Evolutionary conservation across 2,797 vertebrate species (phyloP), one percentile per base, ranked within the genome.

Genomic region (Pseudomugil tenellus): DNA sequence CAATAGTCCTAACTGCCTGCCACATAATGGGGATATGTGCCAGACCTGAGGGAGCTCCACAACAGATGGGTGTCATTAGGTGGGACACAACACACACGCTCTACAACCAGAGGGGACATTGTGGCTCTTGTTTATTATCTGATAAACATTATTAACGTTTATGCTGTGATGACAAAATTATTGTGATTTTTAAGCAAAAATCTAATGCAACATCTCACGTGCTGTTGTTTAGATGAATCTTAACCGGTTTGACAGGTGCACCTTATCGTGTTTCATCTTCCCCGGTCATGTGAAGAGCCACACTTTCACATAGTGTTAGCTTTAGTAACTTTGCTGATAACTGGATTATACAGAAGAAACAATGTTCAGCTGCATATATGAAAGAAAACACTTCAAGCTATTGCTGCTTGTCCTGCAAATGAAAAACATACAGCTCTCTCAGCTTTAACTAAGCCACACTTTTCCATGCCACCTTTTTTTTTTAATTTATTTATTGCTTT

Each of bases 41-140:
- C 23, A 48, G 82, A 80, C 77, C 84, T 29, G 2, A 37, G 84
- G 67, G 72, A 83, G 74, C 72, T 72, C 72, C 60, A 58, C 43
- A 46, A 46, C 86, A 88, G 80, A 89, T 88, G 86, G 76, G 67
- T 66, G 78, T 87, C 79, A 71, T 89, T 86, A 87, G 70, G 65
- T 60, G 26, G 73, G 73, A 57, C 59, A 8, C 58, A 76, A 29
- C 75, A 68, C 54, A 60, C 61, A 75, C 59, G 28, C 66, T 74
- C 53, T 75, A 31, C 13, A 53, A 43, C 61, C 39, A 16, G n/a
- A 72, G 65, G 64, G 43, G 39, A 77, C 72, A 76, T 62, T 63
- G 11, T 29, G 37, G 23, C 28, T 70, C 35, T 65, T 31, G 23
- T 25, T 48, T 66, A 46, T 41, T n/a, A 26, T 68, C 35, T 62